Evolutionary conservation across 2,888 invertebrate species (phyloP), one percentile per base, ranked within the genome.

Genomic region (Lutraria lutraria): DNA sequence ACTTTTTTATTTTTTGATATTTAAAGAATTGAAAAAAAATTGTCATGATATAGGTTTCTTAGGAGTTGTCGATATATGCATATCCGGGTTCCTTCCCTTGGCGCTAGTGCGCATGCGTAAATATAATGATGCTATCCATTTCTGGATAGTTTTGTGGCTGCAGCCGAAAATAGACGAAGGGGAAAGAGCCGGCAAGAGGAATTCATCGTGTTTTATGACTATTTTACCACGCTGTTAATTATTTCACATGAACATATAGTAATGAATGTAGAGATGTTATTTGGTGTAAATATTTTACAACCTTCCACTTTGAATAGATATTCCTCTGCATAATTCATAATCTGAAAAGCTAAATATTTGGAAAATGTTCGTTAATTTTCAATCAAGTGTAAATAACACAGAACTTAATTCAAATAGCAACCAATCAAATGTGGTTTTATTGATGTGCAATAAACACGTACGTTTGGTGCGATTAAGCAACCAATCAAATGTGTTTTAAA

Each of bases 261-360:
- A 68, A 25, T 68, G 63, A 68, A 21, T 25, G n/a, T 25, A 25
- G n/a, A 25, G n/a, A 25, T 25, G n/a, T 68, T 25, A 25, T n/a
- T 25, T 68, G 63, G 3, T 8, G 16, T 31, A 76, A 76, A 31
- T 34, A 76, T 19, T 15, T 8, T 25, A 76, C 34, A 76, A 76
- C 76, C 76, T 76, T 76, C 76, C 76, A 76, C 34, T 34, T 76
- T 31, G 1, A 19, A 76, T 13, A 10, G 34, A 31, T 15, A 31
- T 31, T 76, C 31, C 31, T 19, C 34, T 31, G 19, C 31, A 76
- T 76, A 76, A 76, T 31, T 76, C 76, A 76, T 31, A 76, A 76
- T 76, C 76, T 76, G 76, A 76, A 76, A 76, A 19, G 76, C 76
- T 76, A 94, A 94, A 94, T 81, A 91, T 92, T 25, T n/a, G 63